Percentiles rank a stretch among this genome's conserved stretches.
Conservation (phyloP, 37 sponge, comb jelly and placozoan genomes). For the Petrosia ficiformis region DNA sequence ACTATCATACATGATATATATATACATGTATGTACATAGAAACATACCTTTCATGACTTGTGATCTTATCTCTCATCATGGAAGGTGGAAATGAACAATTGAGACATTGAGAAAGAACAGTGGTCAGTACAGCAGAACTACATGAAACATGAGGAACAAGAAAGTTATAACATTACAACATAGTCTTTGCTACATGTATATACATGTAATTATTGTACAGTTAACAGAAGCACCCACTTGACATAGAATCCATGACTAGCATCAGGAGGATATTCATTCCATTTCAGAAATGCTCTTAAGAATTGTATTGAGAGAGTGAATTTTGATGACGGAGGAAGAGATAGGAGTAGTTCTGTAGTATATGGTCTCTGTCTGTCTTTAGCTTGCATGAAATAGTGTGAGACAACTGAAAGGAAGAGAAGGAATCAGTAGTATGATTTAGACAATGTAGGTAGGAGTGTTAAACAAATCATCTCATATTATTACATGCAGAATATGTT, state of each 20-base stretch:
- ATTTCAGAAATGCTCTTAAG: slow-evolving; percentile 81
- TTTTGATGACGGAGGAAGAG: slow-evolving; percentile 78
- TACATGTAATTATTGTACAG: background rate
- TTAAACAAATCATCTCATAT: background rate
- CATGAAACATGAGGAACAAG: background rate
- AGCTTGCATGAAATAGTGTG: slow-evolving; percentile 60
- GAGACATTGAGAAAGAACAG: slow-evolving; percentile 31
- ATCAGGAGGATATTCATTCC: slow-evolving; percentile 97
- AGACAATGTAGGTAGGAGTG: background rate
- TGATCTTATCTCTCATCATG: background rate
- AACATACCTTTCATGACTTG: too few species aligned
- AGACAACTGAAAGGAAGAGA: background rate
- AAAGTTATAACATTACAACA: background rate
- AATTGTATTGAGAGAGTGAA: slow-evolving; percentile 68
- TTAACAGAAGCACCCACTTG: slow-evolving; percentile 28
- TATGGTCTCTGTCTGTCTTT: slow-evolving; percentile 86
- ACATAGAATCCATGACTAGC: slow-evolving; percentile 97
- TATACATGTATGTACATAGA: too few species aligned
- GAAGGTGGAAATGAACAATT: slow-evolving; percentile 39
- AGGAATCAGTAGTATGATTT: background rate
- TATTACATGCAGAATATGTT: background rate
- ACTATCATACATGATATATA: too few species aligned
- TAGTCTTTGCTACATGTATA: background rate
- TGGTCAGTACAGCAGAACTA: slow-evolving; percentile 73
- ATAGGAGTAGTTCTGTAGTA: slow-evolving; percentile 71